Evolutionary conservation across 2,797 vertebrate genomes (phyloP).

Genomic region (Coendou prehensilis): DNA sequence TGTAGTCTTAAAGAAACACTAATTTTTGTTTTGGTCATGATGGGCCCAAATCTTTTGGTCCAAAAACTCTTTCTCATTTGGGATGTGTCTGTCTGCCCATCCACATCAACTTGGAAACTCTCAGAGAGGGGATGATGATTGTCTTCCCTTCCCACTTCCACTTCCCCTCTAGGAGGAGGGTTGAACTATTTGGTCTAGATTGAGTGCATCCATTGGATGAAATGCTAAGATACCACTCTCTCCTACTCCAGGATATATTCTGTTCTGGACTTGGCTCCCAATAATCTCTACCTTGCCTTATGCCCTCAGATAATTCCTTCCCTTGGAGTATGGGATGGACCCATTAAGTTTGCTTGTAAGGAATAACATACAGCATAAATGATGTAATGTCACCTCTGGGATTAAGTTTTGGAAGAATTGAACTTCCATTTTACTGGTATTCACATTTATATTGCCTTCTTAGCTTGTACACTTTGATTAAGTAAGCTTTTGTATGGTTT

Average conservation of each 20-base stretch:
- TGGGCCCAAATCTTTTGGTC: neutral
- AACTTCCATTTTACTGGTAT: neutral
- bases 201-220: neutral
- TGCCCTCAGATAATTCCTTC: neutral
- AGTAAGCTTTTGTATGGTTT: neutral
- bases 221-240: neutral
- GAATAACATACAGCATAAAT: neutral
- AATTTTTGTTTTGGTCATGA: neutral
- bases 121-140: neutral
- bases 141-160: accelerated
- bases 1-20: neutral
- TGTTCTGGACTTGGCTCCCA: neutral
- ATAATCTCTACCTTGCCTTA: neutral
- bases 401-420: neutral
- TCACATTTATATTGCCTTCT: neutral
- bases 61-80: neutral
- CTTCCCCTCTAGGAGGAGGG: neutral
- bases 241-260: accelerated
- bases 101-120: neutral
- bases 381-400: neutral
- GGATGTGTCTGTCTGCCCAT: neutral
- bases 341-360: neutral
- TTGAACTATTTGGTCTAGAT: neutral
- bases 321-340: neutral
- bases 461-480: neutral